Evolutionary conservation across 2,113 vertebrate genomes (phyloP), one percentile per base, ranked within the genome.

Genomic region (Menidia beryllina): DNA sequence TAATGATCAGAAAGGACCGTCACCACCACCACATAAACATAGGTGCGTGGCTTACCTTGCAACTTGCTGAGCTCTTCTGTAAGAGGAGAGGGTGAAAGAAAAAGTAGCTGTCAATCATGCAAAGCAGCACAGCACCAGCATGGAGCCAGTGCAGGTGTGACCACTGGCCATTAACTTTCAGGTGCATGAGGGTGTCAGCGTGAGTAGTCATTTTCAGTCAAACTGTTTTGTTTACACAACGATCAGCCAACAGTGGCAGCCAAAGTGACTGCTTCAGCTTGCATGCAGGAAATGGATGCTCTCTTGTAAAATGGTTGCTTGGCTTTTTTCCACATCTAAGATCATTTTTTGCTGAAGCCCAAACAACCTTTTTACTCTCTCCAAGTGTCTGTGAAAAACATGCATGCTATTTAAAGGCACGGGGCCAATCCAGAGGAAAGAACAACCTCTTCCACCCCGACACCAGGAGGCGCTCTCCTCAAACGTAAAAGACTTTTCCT

Each of bases 101-200:
- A 80, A 86, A 77, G 91, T 77, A 84, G 68, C 85, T 88, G 92
- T 95, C 92, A 94, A 91, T 92, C 92, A 92, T 94, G 93, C 93
- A 94, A 93, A 92, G 91, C 89, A 92, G 83, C 80, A 86, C 78
- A 67, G 10, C 20, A 56, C 72, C 65, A 71, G 75, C 43, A 26
- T 65, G 75, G 64, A 71, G 82, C 85, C 20, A 27, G 68, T 56
- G 77, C 57, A 30, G 71, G 61, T 17, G 70, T 81, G 59, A 30
- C 69, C 67, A 81, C 68, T 59, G n/a, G 70, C 70, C 77, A 66
- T 72, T 47, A 75, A 62, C 26, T 41, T 36, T 43, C 27, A 50
- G 36, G 0, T 36, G 21, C 10, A 38, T 41, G 27, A 36, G 20
- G 36, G 21, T 60, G 41, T 39, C 21, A 54, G 5, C 36, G 62